Evolutionary conservation across 2,113 vertebrate genomes (phyloP), one percentile per base, ranked within the genome.

Genomic region (Helogale parvula): DNA sequence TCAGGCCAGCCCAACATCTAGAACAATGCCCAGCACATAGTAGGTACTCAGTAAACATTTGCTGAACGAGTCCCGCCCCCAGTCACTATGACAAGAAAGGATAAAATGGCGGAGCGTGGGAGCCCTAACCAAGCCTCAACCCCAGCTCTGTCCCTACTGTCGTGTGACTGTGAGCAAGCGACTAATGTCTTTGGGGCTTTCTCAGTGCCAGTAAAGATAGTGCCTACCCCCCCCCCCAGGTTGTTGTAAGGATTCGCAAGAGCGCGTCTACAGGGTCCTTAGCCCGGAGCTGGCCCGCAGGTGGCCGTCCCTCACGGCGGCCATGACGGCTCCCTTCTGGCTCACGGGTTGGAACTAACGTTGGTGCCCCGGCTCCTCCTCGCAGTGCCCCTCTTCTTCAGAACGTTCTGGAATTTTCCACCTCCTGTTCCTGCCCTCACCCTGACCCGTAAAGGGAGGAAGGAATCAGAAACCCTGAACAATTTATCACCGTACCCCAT

Each of bases 251-350:
- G 50, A 50, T 50, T 4, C 45, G 3, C 7, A 15, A 8, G 54
- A 2, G 33, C 47, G 2, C 0, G 3, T 21, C 0, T 0, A 0
- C 3, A 27, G 71, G 45, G 0, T 6, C 45, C 50, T 68, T 5
- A 0, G 47, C 31, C 0, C 9, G 0, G 17, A 27, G 35, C 11
- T 27, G 1, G 19, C 27, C 69, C 2, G 0, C 19, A 0, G 0
- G 4, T 1, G 45, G 41, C 16, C 0, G 6, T 25, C 7, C 0
- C 1, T 12, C 15, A 4, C 2, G 12, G 76, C 5, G 0, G 81
- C 33, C 9, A 2, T 5, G 0, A 0, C 3, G 0, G 0, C 5
- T 3, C 0, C 4, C 14, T 35, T 23, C n/a, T 19, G 0, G 23
- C 14, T 9, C 15, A 4, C 4, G 50, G 0, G 5, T 6, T 2